Evolutionary conservation across 2,797 vertebrate species (phyloP), one percentile per base, ranked within the genome.

Genomic region (Tauraco hartlaubi): DNA sequence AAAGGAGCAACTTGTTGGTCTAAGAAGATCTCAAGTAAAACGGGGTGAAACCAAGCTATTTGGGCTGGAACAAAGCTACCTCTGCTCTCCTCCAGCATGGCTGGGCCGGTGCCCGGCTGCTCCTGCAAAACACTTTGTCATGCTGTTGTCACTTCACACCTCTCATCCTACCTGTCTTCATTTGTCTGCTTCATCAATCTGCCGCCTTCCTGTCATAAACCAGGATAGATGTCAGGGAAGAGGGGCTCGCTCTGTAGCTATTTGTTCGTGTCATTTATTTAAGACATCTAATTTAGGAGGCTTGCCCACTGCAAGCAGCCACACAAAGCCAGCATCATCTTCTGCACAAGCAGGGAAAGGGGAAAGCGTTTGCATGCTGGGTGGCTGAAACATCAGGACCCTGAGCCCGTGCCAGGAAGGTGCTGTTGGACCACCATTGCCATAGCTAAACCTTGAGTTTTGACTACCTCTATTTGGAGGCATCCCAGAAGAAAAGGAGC

Each of bases 131-230:
- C 72, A n/a, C 49, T 90, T 77, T 72, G 79, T 90, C 85, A 86
- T 33, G 41, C 43, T 15, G 5, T n/a, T 92, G 85, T 94, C 92
- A 75, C 91, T 54, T 83, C 76, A 52, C 80, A 31, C 76, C 88
- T 80, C 80, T 58, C 69, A 23, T 48, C 58, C 80, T 22, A 20
- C 49, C 83, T 14, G 14, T 43, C 88, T 59, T 72, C 77, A 31
- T 84, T 44, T 76, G 55, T 61, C 51, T 62, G 12, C 39, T 71
- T 89, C 77, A 12, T 74, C 84, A 74, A 74, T 41, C 74, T 78
- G 37, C 77, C 78, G 74, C 81, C 68, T 62, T 62, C 29, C 85
- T 31, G 43, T 23, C 85, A 29, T 5, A 4, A 62, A 58, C 23
- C 66, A 18, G 56, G 58, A 17, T 15, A 26, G 78, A 46, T 66